Conservation (phyloP, 2,113 vertebrate genomes). For the Perca fluviatilis region DNA sequence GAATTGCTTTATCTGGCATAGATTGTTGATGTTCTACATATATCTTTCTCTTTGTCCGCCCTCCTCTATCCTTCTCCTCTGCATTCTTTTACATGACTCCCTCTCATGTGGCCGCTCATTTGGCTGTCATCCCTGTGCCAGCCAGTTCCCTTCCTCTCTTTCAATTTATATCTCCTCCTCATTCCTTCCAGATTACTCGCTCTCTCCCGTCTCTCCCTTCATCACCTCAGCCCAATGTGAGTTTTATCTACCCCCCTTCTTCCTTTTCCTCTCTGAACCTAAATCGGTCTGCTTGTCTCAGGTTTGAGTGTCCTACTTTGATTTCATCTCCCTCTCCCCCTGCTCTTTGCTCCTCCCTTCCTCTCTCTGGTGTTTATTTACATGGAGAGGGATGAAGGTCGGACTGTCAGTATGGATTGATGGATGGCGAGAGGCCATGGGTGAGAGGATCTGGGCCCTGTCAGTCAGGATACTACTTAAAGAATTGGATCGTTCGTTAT, state of each 20-base stretch:
- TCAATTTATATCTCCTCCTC: constrained; percentile 50
- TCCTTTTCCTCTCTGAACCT: constrained; percentile 44
- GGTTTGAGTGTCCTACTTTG: constrained; percentile 67
- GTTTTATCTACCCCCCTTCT: neutral
- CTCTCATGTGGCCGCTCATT: constrained; percentile 48
- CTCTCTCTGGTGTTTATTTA: constrained; percentile 68
- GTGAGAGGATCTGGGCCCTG: constrained; percentile 66
- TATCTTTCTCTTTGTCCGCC: constrained; percentile 26
- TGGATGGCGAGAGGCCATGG: constrained; percentile 68
- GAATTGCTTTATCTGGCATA: constrained; percentile 62
- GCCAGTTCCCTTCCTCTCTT: constrained; percentile 43
- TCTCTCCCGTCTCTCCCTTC: constrained; percentile 28
- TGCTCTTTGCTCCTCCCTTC: constrained; percentile 34
- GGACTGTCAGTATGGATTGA: constrained; percentile 65
- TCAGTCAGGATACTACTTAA: constrained; percentile 65
- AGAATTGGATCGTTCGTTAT: constrained; percentile 65
- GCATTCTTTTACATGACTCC: constrained; percentile 46
- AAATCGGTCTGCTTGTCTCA: constrained; percentile 39
- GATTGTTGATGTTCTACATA: constrained; percentile 70
- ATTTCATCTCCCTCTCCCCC: constrained; percentile 30
- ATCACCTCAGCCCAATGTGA: constrained; percentile 39
- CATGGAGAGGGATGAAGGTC: constrained; percentile 48
- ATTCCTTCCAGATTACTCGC: constrained; percentile 70
- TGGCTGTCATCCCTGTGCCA: constrained; percentile 54
- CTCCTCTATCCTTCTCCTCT: constrained; percentile 15